Base-by-base conservation (phyloP, 2,113 vertebrate genomes). In the Dunckerocampus dactyliophorus region DNA sequence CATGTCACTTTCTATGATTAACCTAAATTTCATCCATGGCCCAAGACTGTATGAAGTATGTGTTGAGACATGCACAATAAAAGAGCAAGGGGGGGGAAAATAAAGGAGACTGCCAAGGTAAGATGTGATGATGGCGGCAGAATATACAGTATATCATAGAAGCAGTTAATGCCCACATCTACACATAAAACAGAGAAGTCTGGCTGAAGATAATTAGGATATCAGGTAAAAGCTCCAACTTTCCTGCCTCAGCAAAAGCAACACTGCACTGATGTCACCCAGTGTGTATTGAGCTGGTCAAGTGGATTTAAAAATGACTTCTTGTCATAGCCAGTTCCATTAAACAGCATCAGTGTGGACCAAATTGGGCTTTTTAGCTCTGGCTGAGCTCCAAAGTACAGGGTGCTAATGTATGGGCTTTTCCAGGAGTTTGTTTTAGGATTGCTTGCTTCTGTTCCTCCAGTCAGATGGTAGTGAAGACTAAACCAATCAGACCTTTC, bases 1-100 rank as follows among this genome's bases (percentile, higher is more conserved):
- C 67, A 48, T 90, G 88, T 90, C 88, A 89, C 88, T 88, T 89
- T 80, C 62, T 72, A 89, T 89, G 83, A 90, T 87, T 87, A 90
- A 88, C 88, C 85, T 88, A 82, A 82, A 88, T 88, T 84, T 90
- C 84, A 86, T 78, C 78, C 70, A 69, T 80, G 58, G 66, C 74
- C 62, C 69, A 79, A 74, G 82, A 89, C 71, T 39, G 75, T 76
- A 86, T 82, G 61, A 71, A 85, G 75, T 82, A 82, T 69, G 72
- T 77, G 79, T 75, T 77, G 74, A 80, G 83, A 88, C 82, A 75
- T 65, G 62, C 63, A 78, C 64, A 77, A 75, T 71, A 85, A 82
- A 82, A 79, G 76, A 84, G 78, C 76, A 79, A 74, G 71, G 55
- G 59, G 60, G 31, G 55, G 67, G 53, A 22, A 72, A 67, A 54